These are phyloP conservation scores for Stenodema calcarata DNA, from an alignment of 2,888 invertebrate species.

Conservation along the genomic window DNA sequence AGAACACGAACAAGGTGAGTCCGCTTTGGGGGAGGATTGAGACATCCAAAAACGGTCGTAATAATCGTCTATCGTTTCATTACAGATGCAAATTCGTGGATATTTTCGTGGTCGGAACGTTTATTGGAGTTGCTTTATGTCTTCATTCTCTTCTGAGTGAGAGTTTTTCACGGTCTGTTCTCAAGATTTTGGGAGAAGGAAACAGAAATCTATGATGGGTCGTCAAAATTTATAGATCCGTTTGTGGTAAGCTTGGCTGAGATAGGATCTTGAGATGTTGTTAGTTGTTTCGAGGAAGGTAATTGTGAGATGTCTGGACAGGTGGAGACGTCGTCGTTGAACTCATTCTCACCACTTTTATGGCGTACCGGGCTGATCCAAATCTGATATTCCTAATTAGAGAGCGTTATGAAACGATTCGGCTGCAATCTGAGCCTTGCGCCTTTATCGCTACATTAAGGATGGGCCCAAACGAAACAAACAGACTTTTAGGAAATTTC, in stretches of 20 bases:
- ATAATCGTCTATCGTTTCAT: background rate
- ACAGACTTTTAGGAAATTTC: too few relatives aligned
- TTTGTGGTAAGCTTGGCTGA: background rate
- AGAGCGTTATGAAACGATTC: background rate
- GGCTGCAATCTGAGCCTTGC: too few relatives aligned
- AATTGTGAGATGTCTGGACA: constrained; percentile 18
- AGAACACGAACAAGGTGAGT: background rate
- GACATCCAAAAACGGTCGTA: background rate
- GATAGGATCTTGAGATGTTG: constrained; percentile 3
- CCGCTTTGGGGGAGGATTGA: background rate
- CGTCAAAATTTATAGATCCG: constrained; percentile 27
- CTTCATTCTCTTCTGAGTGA: background rate
- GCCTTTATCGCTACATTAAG: too few relatives aligned
- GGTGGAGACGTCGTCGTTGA: background rate
- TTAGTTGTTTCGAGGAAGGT: constrained; percentile 13
- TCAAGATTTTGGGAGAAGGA: constrained; percentile 1
- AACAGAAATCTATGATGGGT: constrained; percentile 7
- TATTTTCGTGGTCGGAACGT: background rate
- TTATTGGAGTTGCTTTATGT: background rate
- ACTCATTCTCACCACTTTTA: background rate
- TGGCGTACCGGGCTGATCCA: background rate
- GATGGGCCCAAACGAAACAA: too few relatives aligned
- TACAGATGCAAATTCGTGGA: background rate
- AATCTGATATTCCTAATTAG: background rate
- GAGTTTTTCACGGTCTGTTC: background rate